Evolutionary conservation across 1,140 invertebrate genomes (phyloP).

Genomic region (Hylaeus volcanicus): DNA sequence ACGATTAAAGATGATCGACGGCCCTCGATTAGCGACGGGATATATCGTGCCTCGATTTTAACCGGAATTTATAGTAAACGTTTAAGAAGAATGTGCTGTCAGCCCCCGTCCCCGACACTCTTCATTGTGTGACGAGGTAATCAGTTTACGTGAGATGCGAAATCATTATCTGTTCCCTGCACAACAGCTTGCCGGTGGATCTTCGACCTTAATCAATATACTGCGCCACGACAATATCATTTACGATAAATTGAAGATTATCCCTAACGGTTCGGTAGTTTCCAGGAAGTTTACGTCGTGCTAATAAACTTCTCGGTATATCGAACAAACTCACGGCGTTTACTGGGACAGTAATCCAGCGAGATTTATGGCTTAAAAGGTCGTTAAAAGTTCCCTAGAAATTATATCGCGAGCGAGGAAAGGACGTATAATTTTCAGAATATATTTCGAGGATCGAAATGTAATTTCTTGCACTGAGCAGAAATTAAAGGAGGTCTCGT

Average conservation of each 20-base stretch:
- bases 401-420: conserved; percentile 10
- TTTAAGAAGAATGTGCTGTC: not conserved
- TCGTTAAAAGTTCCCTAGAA: conserved; percentile 49
- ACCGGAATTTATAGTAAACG: not conserved
- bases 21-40: not conserved
- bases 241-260: conserved; percentile 57
- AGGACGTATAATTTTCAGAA: conserved; percentile 3
- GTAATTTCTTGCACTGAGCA: too few relatives aligned
- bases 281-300: conserved; percentile 46
- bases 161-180: conserved; percentile 43
- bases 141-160: conserved; percentile 5
- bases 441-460: too few relatives aligned
- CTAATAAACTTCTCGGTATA: conserved; percentile 55
- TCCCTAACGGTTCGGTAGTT: conserved; percentile 54
- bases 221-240: conserved; percentile 47
- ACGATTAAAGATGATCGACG: too few relatives aligned
- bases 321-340: conserved; percentile 53
- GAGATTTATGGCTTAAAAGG: conserved; percentile 42
- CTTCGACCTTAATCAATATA: conserved; percentile 61
- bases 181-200: conserved; percentile 37
- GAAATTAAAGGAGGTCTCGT: too few relatives aligned
- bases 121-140: conserved; percentile 9
- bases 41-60: conserved; percentile 1
- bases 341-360: conserved; percentile 39
- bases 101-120: not conserved